A percentile compares a stretch with the other conserved stretches of the same genome.
Evolutionary conservation across 2,797 vertebrate genomes (phyloP).

Genomic region (Mico argentatus): DNA sequence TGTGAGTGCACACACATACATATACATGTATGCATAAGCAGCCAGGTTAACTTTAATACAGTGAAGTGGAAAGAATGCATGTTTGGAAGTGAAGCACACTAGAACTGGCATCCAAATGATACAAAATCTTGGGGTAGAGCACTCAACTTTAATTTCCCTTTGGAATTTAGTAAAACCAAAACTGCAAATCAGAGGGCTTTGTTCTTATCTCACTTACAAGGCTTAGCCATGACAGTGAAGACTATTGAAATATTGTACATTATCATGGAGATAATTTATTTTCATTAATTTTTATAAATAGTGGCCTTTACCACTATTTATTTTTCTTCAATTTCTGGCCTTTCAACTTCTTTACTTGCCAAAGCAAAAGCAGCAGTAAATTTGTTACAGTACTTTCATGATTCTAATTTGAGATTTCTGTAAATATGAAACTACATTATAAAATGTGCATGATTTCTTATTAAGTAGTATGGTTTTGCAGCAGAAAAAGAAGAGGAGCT

Average conservation of each 20-base stretch:
- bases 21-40: not conserved
- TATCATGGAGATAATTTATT: not conserved
- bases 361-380: not conserved
- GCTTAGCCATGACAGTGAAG: not conserved
- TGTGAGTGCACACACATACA: not conserved
- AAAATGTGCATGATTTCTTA: not conserved
- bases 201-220: not conserved
- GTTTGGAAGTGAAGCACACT: not conserved
- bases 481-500: not conserved
- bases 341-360: not conserved
- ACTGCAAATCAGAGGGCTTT: not conserved
- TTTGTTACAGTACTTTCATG: not conserved
- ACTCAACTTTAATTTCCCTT: not conserved
- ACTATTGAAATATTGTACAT: not conserved
- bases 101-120: not conserved
- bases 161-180: not conserved
- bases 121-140: not conserved
- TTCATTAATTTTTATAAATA: not conserved
- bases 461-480: not conserved
- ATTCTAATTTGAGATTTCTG: not conserved
- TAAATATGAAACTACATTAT: not conserved
- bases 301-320: not conserved
- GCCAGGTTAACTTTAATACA: not conserved
- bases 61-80: not conserved
- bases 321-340: not conserved